These are phyloP conservation scores for Silurus lanzhouensis DNA, from an alignment of 2,797 vertebrate species.

Conservation along the genomic window DNA sequence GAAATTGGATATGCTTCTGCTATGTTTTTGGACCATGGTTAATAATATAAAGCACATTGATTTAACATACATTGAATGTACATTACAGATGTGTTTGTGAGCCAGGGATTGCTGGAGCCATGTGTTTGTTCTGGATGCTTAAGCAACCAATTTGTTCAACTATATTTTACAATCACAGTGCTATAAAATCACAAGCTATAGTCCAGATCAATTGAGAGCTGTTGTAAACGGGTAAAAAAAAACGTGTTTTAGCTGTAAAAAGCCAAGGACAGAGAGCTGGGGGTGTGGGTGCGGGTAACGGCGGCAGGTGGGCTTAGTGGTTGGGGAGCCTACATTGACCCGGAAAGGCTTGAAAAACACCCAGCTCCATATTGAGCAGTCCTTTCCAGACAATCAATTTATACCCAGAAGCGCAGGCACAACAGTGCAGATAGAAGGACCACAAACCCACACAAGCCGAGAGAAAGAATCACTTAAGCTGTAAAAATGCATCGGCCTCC, in stretches of 20 bases:
- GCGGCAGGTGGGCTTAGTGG: conserved; percentile 50
- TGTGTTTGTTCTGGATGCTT: background rate
- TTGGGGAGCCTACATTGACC: conserved; percentile 60
- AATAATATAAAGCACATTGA: background rate
- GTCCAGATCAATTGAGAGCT: background rate
- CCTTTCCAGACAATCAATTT: conserved; percentile 60
- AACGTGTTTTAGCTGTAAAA: background rate
- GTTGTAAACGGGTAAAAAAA: background rate
- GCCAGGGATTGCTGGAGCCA: background rate
- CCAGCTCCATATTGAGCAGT: conserved; percentile 54
- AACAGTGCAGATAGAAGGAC: conserved; percentile 7
- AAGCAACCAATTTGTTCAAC: background rate
- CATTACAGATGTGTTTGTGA: background rate
- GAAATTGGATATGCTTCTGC: background rate
- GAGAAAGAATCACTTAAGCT: conserved; percentile 35
- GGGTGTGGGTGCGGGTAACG: background rate
- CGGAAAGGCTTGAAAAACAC: conserved; percentile 59
- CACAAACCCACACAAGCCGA: conserved; percentile 19
- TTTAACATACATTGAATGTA: background rate
- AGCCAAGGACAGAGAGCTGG: background rate
- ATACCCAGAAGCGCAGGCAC: conserved; percentile 24
- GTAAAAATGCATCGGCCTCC: conserved; percentile 36
- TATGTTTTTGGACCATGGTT: background rate
- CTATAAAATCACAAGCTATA: background rate
- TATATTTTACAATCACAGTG: background rate